Conservation (phyloP, 1,140 invertebrate species). For the Steinernema feltiae region DNA sequence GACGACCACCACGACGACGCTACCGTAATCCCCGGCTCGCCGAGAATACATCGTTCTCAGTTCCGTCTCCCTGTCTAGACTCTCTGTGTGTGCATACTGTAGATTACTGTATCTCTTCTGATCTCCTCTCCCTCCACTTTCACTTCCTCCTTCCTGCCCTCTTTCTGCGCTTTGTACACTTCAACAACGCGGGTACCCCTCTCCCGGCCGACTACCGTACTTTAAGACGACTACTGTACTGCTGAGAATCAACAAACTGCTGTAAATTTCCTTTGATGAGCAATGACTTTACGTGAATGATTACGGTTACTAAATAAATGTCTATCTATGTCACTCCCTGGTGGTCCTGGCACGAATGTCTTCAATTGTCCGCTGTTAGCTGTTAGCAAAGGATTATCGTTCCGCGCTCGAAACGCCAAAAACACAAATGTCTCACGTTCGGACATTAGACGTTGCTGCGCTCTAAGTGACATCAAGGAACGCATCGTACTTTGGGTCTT, state of each 20-base stretch:
- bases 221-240: neutral
- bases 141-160: neutral
- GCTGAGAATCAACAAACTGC: neutral
- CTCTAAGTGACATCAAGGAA: too few species aligned
- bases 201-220: neutral
- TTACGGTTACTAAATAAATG: slow-evolving; percentile 9
- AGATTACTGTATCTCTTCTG: neutral
- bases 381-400: neutral
- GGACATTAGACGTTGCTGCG: too few species aligned
- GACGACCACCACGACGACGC: neutral
- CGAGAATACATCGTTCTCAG: neutral
- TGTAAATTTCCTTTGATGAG: neutral
- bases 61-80: neutral
- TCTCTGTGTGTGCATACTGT: neutral
- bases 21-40: neutral
- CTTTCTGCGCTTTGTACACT: neutral
- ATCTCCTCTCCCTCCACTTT: neutral
- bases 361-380: neutral
- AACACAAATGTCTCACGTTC: too few species aligned
- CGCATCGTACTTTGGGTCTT: too few species aligned
- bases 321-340: neutral
- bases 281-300: neutral
- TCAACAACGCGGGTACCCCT: neutral
- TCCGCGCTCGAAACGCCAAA: too few species aligned
- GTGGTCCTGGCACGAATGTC: neutral